Evolutionary conservation across 1,140 invertebrate species (phyloP).

Genomic region (Drosophila mauritiana): DNA sequence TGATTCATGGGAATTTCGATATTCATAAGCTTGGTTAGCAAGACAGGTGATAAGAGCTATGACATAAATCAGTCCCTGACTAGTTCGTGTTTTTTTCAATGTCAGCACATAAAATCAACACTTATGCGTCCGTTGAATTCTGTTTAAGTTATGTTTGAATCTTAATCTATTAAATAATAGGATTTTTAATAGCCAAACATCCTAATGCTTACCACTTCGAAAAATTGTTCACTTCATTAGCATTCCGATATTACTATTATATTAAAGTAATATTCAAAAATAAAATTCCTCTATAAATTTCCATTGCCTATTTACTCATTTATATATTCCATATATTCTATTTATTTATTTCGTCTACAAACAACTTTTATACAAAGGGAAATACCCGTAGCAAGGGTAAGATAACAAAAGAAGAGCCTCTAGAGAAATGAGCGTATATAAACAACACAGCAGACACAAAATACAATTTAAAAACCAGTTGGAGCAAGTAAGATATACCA

Average conservation of each 20-base stretch:
- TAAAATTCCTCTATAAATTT: too few species aligned
- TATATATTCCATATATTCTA: too few species aligned
- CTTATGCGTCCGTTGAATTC: conserved; percentile 3
- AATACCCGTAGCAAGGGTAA: conserved; percentile 10
- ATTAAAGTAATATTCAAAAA: too few species aligned
- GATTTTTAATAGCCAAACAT: too few species aligned
- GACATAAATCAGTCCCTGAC: conserved; percentile 12
- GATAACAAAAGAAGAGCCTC: conserved; percentile 19
- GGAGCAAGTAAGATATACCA: conserved; percentile 22
- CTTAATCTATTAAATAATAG: not conserved
- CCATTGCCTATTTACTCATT: too few species aligned
- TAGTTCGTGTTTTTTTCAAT: conserved; percentile 23
- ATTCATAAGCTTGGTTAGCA: conserved; percentile 8
- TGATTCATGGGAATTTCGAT: conserved; percentile 17
- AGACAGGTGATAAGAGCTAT: conserved; percentile 14
- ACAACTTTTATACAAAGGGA: not conserved
- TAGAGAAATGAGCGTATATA: conserved; percentile 21
- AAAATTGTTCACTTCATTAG: too few species aligned
- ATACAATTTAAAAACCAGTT: conserved; percentile 53
- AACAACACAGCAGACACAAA: conserved; percentile 12
- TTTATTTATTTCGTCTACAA: not conserved
- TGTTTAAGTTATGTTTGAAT: not conserved
- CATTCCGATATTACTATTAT: too few species aligned
- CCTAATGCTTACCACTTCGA: too few species aligned
- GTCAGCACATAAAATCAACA: conserved; percentile 20